Conservation (phyloP, 2,797 vertebrate species). For the Emydoidea blandingii region DNA sequence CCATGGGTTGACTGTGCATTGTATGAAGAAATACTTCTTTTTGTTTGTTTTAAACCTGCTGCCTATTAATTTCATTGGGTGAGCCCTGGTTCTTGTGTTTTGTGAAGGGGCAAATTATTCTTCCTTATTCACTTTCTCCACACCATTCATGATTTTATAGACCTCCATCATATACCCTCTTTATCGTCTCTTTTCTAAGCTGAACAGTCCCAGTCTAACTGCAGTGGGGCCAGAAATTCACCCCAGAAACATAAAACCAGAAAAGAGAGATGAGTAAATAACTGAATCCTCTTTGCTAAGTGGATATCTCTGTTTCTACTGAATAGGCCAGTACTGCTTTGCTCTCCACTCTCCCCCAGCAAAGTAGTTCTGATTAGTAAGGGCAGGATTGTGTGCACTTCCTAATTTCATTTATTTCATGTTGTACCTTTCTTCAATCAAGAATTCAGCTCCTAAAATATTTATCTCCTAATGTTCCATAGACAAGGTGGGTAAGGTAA, state of each 20-base stretch:
- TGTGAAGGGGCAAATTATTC: not conserved
- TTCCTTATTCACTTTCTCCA: not conserved
- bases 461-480: not conserved
- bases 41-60: not conserved
- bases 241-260: not conserved
- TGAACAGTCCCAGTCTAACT: not conserved
- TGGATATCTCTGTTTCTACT: not conserved
- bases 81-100: not conserved
- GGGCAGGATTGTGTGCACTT: not conserved
- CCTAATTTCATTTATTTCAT: not conserved
- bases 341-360: not conserved
- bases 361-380: accelerated
- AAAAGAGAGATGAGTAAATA: not conserved
- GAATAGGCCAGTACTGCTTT: not conserved
- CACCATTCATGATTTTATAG: not conserved
- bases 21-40: not conserved
- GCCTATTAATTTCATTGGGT: not conserved
- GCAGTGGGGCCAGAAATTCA: not conserved
- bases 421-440: not conserved
- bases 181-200: not conserved
- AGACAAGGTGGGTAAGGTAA: not conserved
- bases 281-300: not conserved
- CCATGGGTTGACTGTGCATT: too few relatives aligned
- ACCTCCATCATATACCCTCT: not conserved
- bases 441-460: not conserved